Evolutionary conservation across 2,113 vertebrate genomes (phyloP).

Genomic region (Cyrtonyx montezumae): DNA sequence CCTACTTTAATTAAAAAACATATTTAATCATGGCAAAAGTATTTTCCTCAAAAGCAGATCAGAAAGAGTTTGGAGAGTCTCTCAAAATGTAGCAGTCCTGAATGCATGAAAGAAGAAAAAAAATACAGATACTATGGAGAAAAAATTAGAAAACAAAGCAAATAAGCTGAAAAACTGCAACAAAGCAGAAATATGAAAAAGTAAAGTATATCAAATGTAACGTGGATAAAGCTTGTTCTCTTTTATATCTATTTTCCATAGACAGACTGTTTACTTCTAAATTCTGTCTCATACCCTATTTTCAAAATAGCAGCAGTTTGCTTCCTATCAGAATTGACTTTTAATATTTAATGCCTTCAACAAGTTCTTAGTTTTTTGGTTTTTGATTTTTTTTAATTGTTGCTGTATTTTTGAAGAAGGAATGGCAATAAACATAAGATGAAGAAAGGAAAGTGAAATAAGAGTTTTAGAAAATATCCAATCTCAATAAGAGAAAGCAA

Average conservation of each 20-base stretch:
- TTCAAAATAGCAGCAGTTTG: neutral
- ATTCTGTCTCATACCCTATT: neutral
- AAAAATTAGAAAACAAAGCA: neutral
- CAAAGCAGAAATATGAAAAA: neutral
- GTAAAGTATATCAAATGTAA: neutral
- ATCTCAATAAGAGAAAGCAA: conserved; percentile 14
- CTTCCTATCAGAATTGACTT: neutral
- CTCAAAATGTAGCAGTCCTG: neutral
- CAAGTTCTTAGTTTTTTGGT: neutral
- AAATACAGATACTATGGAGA: neutral
- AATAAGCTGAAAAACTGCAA: neutral
- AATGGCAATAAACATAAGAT: neutral
- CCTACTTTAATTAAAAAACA: neutral
- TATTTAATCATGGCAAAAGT: neutral
- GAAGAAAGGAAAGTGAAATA: neutral
- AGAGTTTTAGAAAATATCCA: neutral
- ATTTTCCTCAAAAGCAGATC: neutral
- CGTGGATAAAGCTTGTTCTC: neutral
- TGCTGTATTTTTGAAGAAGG: neutral
- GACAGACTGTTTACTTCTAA: neutral
- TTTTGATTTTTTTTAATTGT: neutral
- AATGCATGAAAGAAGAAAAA: neutral
- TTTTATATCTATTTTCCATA: neutral
- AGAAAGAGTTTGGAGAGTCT: neutral
- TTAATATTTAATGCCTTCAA: neutral